Base-by-base conservation (phyloP, 1,140 invertebrate species). In the Pectinophora gossypiella region DNA sequence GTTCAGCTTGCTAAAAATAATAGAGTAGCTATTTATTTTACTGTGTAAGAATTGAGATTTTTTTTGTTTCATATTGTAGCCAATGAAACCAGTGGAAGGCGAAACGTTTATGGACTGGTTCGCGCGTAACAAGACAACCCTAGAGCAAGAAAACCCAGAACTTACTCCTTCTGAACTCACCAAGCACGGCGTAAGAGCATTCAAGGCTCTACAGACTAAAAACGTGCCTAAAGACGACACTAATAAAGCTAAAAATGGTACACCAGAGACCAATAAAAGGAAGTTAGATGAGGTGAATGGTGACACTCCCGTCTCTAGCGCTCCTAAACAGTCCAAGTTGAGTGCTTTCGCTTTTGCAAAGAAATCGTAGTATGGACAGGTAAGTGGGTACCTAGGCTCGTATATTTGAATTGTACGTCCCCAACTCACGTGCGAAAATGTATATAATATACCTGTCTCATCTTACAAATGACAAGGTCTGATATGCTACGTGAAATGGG, bases 51-150 rank as follows among this genome's bases (percentile, higher is more conserved):
- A n/a, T n/a, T n/a, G n/a, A n/a, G 2, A 32, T 32, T 32, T 3
- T 3, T 1, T 3, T 3, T 32, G 2, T 2, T 32, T 7, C n/a
- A 12, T 46, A 47, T 72, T 77, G 5, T 67, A 87, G 83, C 65
- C 73, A 6, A 23, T 74, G 19, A 71, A 71, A 54, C 75, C 74
- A 2, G 35, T 63, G 0, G 68, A 63, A 1, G 72, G 72, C 1
- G 86, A 89, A 65, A 88, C 85, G 5, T 92, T 92, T 54, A 69
- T 90, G 1, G 77, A 81, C 19, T 93, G 91, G 91, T 91, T 88
- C 46, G 71, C 76, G 2, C 85, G 88, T 51, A 90, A 91, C 56
- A 91, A 90, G 58, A 48, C 79, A 4, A 61, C 67, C 4, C 66
- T 93, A 5, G 84, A 90, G 66, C 68, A 84, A 47, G 85, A 92